phyloP scores from a whole-genome alignment of 2,113 vertebrate genomes.

The Tupaia tana region DNA sequence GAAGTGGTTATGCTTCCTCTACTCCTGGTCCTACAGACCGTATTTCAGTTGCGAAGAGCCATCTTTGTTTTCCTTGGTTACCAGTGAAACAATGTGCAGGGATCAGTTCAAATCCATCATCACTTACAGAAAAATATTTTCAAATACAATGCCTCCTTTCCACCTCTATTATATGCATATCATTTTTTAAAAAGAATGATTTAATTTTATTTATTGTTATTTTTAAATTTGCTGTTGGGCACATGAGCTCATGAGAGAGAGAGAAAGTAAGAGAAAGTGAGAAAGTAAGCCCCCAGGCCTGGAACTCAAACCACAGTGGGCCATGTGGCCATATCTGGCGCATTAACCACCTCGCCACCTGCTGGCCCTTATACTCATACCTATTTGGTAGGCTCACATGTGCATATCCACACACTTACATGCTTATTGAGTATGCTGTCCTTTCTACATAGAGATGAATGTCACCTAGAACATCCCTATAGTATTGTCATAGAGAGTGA shows the following conservation, averaged over 20 bases:
- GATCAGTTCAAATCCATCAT: conserved; percentile 59
- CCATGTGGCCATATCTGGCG: too few species aligned
- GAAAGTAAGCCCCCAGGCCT: too few species aligned
- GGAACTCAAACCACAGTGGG: too few species aligned
- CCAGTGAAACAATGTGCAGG: conserved; percentile 28
- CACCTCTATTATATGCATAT: neutral
- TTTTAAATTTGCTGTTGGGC: too few species aligned
- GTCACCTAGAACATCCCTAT: neutral
- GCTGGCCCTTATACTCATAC: neutral
- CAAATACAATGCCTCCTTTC: conserved; percentile 14
- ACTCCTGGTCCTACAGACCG: conserved; percentile 6
- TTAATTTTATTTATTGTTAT: too few species aligned
- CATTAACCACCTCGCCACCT: too few species aligned
- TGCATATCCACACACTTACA: neutral
- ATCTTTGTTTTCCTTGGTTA: conserved; percentile 76
- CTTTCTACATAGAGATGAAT: conserved; percentile 16
- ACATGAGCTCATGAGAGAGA: too few species aligned
- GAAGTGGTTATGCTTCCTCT: conserved; percentile 22
- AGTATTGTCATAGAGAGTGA: conserved; percentile 18
- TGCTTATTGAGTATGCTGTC: neutral
- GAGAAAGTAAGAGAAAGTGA: too few species aligned
- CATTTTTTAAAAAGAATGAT: too few species aligned
- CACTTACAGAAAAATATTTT: conserved; percentile 36
- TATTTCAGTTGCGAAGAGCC: conserved; percentile 49
- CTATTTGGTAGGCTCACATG: neutral